Conservation (phyloP, 1,140 invertebrate species). For the Eriosoma lanigerum region DNA sequence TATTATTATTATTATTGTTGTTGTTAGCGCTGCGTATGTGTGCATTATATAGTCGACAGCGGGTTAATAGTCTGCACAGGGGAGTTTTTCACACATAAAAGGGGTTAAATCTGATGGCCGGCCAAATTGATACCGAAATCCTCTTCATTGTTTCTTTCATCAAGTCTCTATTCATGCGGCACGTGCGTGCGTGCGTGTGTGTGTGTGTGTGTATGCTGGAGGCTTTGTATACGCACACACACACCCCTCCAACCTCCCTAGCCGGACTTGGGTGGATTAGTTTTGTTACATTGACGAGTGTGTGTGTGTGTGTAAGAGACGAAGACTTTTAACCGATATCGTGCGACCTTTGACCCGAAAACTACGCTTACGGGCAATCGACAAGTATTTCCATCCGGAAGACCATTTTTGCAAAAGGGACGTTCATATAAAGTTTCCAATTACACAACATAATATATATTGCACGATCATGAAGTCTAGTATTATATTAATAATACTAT, state of each 20-base stretch:
- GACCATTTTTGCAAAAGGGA: neutral
- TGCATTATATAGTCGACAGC: neutral
- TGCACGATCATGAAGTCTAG: no score
- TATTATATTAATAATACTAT: no score
- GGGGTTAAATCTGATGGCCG: conserved; percentile 48
- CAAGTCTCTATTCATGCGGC: conserved; percentile 46
- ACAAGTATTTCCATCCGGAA: neutral
- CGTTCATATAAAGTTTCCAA: neutral
- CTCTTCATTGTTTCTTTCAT: conserved; percentile 50
- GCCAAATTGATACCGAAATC: conserved; percentile 50
- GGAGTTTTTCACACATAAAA: conserved; percentile 31
- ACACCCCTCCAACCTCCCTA: neutral
- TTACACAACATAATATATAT: no score
- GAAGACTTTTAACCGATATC: neutral
- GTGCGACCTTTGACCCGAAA: neutral
- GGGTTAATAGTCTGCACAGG: conserved; percentile 39
- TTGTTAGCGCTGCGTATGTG: neutral
- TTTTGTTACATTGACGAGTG: neutral
- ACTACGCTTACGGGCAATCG: neutral
- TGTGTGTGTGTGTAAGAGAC: neutral
- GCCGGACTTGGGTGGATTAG: neutral
- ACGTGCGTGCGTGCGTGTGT: conserved; percentile 15
- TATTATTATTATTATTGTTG: conserved; percentile 4
- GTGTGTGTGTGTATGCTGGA: neutral
- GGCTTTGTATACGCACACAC: neutral